A percentile compares a stretch with the other conserved stretches of the same genome.
Evolutionary conservation across 2,113 vertebrate genomes (phyloP).

Genomic region (Sylvilagus bachmani): DNA sequence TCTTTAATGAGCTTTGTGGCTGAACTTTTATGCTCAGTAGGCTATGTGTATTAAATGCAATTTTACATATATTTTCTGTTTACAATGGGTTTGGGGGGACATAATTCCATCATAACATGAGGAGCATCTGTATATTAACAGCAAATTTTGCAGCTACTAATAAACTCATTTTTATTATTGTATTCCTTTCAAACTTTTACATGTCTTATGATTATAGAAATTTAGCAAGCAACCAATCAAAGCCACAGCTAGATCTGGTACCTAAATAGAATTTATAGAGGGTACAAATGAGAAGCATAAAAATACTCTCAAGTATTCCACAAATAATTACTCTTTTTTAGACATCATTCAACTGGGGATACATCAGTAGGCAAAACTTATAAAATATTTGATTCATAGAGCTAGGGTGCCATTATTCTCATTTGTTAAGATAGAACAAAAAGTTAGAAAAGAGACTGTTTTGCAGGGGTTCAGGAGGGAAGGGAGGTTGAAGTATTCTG

Average conservation of each 20-base stretch:
- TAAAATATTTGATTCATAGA: background rate
- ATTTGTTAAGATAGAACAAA: constrained; percentile 29
- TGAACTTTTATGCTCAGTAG: too few relatives aligned
- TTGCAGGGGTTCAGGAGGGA: background rate
- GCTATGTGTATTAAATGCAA: background rate
- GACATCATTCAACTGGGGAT: background rate
- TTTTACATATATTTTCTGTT: too few relatives aligned
- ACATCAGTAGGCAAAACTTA: background rate
- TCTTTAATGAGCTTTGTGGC: too few relatives aligned
- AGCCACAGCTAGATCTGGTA: background rate
- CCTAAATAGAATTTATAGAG: background rate
- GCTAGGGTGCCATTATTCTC: background rate
- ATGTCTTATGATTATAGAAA: background rate
- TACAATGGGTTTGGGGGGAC: too few relatives aligned
- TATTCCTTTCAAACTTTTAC: background rate
- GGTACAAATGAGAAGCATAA: too few relatives aligned
- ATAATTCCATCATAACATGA: too few relatives aligned
- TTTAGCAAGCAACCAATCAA: background rate
- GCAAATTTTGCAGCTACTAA: background rate
- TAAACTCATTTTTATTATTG: background rate
- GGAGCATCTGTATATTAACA: background rate
- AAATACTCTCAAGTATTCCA: background rate
- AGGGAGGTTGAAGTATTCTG: background rate
- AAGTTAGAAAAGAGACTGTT: background rate
- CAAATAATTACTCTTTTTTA: background rate